These are phyloP conservation scores for Andrena chrysosceles DNA, from an alignment of 2,888 invertebrate genomes.

Conservation along the genomic window DNA sequence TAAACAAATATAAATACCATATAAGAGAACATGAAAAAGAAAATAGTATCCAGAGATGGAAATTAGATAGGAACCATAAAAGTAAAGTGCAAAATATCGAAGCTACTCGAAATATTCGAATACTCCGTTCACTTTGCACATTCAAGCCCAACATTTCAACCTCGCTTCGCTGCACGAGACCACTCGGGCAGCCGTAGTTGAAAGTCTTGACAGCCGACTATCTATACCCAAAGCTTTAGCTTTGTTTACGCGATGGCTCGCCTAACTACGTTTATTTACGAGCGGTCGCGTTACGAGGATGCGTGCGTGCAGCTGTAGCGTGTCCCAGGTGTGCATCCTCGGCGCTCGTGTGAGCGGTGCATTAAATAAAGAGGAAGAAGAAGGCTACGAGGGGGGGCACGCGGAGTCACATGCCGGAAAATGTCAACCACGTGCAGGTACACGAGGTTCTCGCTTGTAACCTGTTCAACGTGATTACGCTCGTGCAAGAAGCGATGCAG, in stretches of 20 bases:
- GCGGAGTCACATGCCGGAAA: constrained; percentile 73
- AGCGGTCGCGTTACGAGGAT: constrained; percentile 22
- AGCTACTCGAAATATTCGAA: too few relatives aligned
- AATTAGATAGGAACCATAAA: too few relatives aligned
- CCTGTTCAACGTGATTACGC: constrained; percentile 59
- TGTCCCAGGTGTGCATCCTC: constrained; percentile 54
- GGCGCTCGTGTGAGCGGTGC: constrained; percentile 26
- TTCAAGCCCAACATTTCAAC: too few relatives aligned
- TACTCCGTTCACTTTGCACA: too few relatives aligned
- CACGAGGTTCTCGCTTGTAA: constrained; percentile 70
- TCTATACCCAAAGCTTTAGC: not conserved
- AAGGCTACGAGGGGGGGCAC: constrained; percentile 5
- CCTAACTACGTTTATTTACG: constrained; percentile 32
- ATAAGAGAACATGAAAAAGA: too few relatives aligned
- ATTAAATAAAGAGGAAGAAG: constrained; percentile 39
- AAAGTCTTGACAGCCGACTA: not conserved
- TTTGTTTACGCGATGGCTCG: constrained; percentile 2
- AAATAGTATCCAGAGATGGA: too few relatives aligned
- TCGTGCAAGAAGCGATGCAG: constrained; percentile 60
- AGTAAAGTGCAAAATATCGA: too few relatives aligned
- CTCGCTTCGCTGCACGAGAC: too few relatives aligned
- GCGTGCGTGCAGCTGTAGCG: constrained; percentile 33
- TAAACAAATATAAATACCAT: too few relatives aligned
- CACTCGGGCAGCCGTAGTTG: not conserved
- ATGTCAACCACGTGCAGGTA: constrained; percentile 78